Evolutionary conservation across 2,888 invertebrate species (phyloP), one percentile per base, ranked within the genome.

Genomic region (Pollenia labialis): DNA sequence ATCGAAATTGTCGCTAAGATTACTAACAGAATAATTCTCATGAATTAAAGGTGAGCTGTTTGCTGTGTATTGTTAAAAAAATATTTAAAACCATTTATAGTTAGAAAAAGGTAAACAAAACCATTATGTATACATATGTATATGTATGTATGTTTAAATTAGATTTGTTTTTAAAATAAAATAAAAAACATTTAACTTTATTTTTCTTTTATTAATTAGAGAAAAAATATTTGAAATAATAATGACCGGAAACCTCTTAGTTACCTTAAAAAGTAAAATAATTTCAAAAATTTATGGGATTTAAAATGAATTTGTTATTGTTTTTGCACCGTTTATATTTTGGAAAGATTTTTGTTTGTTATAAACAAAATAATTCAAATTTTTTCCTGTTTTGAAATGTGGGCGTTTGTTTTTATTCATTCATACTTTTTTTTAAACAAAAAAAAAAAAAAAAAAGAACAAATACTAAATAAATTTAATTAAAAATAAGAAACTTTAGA

Each of bases 31-130:
- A 60, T 60, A 80, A 48, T 85, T 80, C 74, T 66, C 18, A 42
- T 52, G 52, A 84, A 79, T 68, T 80, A 54, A 32, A 60, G 18
- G 58, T 84, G 79, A 72, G 79, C 60, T 80, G 64, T 77, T 66
- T 14, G 14, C 62, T 66, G 40, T 83, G 48, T n/a, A 64, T 80
- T 54, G n/a, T 84, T 77, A 50, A 58, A 58, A 74, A 12, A 71
- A 40, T 40, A 10, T 10, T 23, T 83, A 44, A 64, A 71, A 32
- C 42, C 50, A 52, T 79, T 66, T 83, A 83, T 52, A 52, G 58
- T 60, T 58, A 10, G 23, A 58, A 32, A 32, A 74, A 66, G 44
- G 44, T 77, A 82, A 82, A 76, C 68, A 75, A 82, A 66, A 52
- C 8, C 4, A 32, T 32, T 32, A 32, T 32, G 32, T 32, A 32